phyloP scores from a whole-genome alignment of 2,888 invertebrate genomes.

The Cheilosia grossa region DNA sequence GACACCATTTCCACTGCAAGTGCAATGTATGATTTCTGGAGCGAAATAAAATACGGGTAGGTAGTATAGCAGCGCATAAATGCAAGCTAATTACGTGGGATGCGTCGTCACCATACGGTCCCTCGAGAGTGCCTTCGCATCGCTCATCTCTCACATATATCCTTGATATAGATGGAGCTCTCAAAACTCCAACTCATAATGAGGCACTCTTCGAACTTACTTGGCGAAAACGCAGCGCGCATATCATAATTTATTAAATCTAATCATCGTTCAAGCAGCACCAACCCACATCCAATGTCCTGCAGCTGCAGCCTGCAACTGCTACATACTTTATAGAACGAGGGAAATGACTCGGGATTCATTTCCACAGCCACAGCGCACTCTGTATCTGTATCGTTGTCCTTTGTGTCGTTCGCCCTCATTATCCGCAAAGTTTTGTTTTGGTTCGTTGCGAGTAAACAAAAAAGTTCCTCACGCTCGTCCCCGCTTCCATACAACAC shows the following conservation, averaged over 20 bases:
- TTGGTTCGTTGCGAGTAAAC: conserved; percentile 59
- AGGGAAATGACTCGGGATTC: conserved; percentile 10
- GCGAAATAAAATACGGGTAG: conserved; percentile 29
- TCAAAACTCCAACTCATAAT: conserved; percentile 27
- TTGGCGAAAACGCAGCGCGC: conserved; percentile 15
- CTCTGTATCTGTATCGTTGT: not conserved
- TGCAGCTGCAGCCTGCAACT: conserved; percentile 48
- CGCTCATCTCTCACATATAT: not conserved
- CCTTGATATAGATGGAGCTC: conserved; percentile 2
- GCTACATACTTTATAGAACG: conserved; percentile 11
- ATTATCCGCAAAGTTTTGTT: conserved; percentile 56
- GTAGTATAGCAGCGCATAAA: conserved; percentile 14
- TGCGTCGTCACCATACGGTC: not conserved
- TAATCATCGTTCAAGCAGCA: conserved; percentile 44
- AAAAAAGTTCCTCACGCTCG: conserved; percentile 36
- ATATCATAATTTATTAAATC: conserved; percentile 68
- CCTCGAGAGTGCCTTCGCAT: conserved; percentile 12
- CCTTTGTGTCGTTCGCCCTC: conserved; percentile 60
- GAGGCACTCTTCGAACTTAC: conserved; percentile 33
- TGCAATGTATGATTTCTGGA: conserved; percentile 50
- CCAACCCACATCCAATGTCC: conserved; percentile 29
- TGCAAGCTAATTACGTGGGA: conserved; percentile 47
- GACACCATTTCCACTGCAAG: conserved; percentile 52
- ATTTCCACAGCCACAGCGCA: not conserved
- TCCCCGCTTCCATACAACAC: conserved; percentile 2